Conservation (phyloP, 2,113 vertebrate genomes). For the Tenrec ecaudatus region DNA sequence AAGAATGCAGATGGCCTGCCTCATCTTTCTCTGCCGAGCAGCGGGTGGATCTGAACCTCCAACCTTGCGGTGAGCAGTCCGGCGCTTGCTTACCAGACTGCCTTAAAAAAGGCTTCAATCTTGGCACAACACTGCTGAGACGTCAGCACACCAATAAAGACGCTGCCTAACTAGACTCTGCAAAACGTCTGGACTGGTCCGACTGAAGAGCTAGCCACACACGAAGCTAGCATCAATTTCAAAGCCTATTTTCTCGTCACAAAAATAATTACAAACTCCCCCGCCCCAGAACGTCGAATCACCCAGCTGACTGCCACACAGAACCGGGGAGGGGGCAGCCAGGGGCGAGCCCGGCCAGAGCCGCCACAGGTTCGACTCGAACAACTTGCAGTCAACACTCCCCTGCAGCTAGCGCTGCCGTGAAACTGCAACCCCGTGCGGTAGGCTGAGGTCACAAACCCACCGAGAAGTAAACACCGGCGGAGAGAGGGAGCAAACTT, state of each 20-base stretch:
- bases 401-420: background rate
- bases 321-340: background rate
- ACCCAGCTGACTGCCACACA: background rate
- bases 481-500: background rate
- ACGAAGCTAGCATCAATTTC: no score
- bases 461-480: constrained; percentile 4
- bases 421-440: background rate
- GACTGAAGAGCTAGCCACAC: background rate
- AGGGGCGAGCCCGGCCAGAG: background rate
- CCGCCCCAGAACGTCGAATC: background rate
- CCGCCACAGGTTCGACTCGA: background rate
- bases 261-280: background rate
- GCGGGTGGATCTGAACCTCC: no score
- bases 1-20: no score
- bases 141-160: background rate
- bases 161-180: background rate
- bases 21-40: no score
- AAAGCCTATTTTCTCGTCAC: background rate
- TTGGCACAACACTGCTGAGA: background rate
- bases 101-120: background rate
- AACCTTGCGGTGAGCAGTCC: no score
- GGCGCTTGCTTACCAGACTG: background rate
- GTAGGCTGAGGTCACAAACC: background rate
- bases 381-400: background rate
- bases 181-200: background rate